Conservation (phyloP, 2,888 invertebrate genomes). For the Panzeria rudis region DNA sequence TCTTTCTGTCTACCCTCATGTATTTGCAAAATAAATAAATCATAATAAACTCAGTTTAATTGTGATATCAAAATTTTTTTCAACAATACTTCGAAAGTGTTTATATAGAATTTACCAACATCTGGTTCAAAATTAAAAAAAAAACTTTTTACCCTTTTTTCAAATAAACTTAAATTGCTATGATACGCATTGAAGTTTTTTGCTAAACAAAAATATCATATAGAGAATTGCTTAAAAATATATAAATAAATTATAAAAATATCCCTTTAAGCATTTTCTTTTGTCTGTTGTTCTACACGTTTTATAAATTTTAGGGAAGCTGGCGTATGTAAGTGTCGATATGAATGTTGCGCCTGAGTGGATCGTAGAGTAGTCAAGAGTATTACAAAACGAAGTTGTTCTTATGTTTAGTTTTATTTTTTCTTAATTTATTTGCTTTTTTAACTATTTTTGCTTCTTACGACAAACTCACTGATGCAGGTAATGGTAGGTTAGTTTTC, state of each 20-base stretch:
- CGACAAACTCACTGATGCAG: slow-evolving; percentile 67
- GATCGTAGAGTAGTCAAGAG: slow-evolving; percentile 40
- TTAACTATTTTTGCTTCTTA: slow-evolving; percentile 20
- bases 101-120: too few species aligned
- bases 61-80: too few species aligned
- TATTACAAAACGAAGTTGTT: slow-evolving; percentile 56
- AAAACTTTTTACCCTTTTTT: neutral
- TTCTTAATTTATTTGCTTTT: neutral
- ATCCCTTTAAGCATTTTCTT: neutral
- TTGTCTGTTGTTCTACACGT: neutral
- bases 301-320: neutral
- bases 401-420: slow-evolving; percentile 2
- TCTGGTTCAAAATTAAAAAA: neutral
- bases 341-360: slow-evolving; percentile 22
- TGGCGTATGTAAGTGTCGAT: neutral
- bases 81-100: too few species aligned
- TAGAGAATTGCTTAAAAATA: neutral
- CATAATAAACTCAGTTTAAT: too few species aligned
- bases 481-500: slow-evolving; percentile 69
- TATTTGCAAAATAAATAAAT: too few species aligned
- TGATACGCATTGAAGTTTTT: neutral
- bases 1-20: too few species aligned
- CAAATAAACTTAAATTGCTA: neutral
- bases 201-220: neutral
- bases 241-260: slow-evolving; percentile 1